Evolutionary conservation across 2,113 vertebrate species (phyloP).

Genomic region (Podiceps cristatus): DNA sequence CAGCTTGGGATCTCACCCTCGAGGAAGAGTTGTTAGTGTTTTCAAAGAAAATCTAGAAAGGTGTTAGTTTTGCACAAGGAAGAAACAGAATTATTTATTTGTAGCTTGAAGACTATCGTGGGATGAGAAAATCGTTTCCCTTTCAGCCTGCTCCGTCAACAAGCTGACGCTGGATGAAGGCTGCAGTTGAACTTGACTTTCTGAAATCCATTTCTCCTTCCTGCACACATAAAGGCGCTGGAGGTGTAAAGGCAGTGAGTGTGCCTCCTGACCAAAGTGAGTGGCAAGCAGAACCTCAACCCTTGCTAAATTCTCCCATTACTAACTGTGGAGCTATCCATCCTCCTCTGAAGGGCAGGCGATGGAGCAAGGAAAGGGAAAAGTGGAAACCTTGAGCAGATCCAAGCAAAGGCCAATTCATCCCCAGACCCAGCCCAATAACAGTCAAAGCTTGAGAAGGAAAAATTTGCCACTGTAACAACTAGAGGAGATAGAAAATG

Average conservation of each 20-base stretch:
- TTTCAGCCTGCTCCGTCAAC: not conserved
- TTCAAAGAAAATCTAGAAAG: slow-evolving; percentile 27
- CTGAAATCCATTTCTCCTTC: not conserved
- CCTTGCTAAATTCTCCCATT: not conserved
- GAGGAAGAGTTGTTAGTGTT: not conserved
- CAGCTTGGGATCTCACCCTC: not conserved
- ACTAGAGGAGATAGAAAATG: slow-evolving; percentile 38
- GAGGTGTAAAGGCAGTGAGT: fast-evolving
- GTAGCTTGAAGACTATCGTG: not conserved
- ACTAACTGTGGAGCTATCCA: not conserved
- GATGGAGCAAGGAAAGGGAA: not conserved
- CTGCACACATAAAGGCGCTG: not conserved
- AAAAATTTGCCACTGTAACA: slow-evolving; percentile 21
- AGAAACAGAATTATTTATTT: slow-evolving; percentile 39
- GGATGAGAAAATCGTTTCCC: not conserved
- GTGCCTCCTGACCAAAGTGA: not conserved
- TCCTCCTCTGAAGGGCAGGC: not conserved
- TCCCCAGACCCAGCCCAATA: not conserved
- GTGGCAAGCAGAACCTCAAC: not conserved
- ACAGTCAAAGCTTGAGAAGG: not conserved
- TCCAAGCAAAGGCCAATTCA: not conserved
- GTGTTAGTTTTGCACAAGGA: slow-evolving; percentile 18
- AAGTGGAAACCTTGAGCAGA: not conserved
- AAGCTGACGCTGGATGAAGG: not conserved
- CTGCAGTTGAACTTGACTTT: not conserved